These are phyloP conservation scores for Lasioglossum villosulum DNA, from an alignment of 2,888 invertebrate species.

Conservation along the genomic window DNA sequence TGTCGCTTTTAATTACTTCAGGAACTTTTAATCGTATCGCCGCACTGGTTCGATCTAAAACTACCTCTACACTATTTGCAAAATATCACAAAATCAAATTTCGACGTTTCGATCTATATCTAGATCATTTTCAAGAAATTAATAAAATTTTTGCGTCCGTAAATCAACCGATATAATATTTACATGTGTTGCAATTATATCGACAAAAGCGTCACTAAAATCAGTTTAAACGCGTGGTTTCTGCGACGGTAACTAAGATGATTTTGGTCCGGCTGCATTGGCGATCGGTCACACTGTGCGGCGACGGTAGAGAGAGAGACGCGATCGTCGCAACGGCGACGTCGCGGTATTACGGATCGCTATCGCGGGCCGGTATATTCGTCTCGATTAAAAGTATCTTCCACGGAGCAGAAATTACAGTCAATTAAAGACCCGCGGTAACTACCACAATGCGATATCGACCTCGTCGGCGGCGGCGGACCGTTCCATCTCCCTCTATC, in stretches of 20 bases:
- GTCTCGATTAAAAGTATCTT: conserved; percentile 47
- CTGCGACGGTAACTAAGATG: background rate
- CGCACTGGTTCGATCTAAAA: too few species aligned
- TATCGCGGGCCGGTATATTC: conserved; percentile 10
- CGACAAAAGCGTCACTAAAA: background rate
- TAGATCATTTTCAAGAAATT: too few species aligned
- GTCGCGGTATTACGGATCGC: background rate
- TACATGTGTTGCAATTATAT: too few species aligned
- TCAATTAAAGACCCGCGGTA: conserved; percentile 73
- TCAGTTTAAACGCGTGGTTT: background rate
- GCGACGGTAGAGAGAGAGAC: background rate
- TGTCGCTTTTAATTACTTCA: too few species aligned
- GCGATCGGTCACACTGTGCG: background rate
- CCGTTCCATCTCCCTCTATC: conserved; percentile 16
- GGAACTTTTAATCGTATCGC: too few species aligned
- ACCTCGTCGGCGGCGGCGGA: conserved; percentile 56
- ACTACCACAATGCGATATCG: conserved; percentile 72
- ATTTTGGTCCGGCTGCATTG: background rate
- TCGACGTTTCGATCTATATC: too few species aligned
- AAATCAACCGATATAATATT: too few species aligned
- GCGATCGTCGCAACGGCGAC: background rate
- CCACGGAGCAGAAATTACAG: conserved; percentile 73
- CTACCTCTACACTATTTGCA: too few species aligned
- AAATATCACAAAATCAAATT: too few species aligned
- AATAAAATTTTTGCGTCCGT: too few species aligned